These are phyloP conservation scores for Drosophila subpulchrella DNA, from an alignment of 1,140 invertebrate genomes.

Conservation along the genomic window DNA sequence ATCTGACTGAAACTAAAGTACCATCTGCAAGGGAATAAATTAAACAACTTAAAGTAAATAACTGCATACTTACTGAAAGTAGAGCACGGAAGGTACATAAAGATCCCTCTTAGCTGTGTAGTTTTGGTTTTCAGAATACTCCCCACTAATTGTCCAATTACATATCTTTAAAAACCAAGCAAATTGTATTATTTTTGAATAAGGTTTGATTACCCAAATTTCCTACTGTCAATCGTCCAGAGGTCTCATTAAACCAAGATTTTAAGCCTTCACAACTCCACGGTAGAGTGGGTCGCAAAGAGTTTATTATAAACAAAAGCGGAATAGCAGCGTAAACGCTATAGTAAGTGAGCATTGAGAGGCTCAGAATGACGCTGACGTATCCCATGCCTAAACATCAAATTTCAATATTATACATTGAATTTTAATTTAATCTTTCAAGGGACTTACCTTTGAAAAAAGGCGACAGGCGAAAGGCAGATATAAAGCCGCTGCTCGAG, in stretches of 20 bases:
- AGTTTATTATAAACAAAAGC: slow-evolving; percentile 64
- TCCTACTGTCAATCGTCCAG: slow-evolving; percentile 27
- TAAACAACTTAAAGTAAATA: neutral
- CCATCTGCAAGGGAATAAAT: too few relatives aligned
- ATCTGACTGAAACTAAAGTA: too few relatives aligned
- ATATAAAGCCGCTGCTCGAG: slow-evolving; percentile 79
- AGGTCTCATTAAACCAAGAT: slow-evolving; percentile 13
- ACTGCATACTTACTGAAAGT: slow-evolving; percentile 51
- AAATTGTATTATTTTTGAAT: neutral
- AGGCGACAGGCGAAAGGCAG: slow-evolving; percentile 70
- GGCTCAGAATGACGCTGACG: slow-evolving; percentile 59
- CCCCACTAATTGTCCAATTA: neutral
- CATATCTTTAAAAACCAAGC: slow-evolving; percentile 28
- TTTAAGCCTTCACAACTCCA: slow-evolving; percentile 72
- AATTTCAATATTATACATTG: neutral
- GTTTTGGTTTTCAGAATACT: neutral
- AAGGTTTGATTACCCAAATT: too few relatives aligned
- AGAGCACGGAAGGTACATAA: slow-evolving; percentile 69
- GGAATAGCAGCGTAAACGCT: slow-evolving; percentile 66
- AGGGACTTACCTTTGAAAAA: slow-evolving; percentile 74
- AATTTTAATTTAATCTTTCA: neutral
- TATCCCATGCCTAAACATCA: slow-evolving; percentile 73
- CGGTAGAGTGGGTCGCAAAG: slow-evolving; percentile 65
- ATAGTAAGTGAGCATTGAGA: slow-evolving; percentile 59
- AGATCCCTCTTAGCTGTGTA: neutral